These are phyloP conservation scores for Euschistus heros DNA, from an alignment of 1,140 invertebrate species.

Conservation along the genomic window DNA sequence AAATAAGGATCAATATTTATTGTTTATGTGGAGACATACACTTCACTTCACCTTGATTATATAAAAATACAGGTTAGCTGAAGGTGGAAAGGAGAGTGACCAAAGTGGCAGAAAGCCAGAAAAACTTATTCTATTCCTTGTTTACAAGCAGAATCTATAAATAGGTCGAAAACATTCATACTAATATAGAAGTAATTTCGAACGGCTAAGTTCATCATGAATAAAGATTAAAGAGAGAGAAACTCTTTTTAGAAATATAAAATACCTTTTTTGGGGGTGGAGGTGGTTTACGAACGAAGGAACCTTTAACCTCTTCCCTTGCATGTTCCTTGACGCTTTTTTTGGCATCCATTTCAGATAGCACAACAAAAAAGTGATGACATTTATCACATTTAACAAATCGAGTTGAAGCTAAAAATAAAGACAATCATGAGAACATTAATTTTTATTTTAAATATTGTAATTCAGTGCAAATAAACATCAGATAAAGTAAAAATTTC, in stretches of 20 bases:
- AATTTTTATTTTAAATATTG: conserved; percentile 2
- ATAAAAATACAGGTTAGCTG: too few species aligned
- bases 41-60: too few species aligned
- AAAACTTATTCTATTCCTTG: too few species aligned
- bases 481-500: background rate
- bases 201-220: too few species aligned
- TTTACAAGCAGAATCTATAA: too few species aligned
- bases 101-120: too few species aligned
- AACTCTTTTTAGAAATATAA: background rate
- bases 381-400: conserved; percentile 98
- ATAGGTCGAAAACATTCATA: too few species aligned
- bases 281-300: conserved; percentile 65
- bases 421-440: conserved; percentile 13
- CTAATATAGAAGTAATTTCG: too few species aligned
- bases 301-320: conserved; percentile 48
- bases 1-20: too few species aligned
- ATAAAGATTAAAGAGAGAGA: too few species aligned
- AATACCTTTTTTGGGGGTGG: conserved; percentile 78
- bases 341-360: conserved; percentile 83
- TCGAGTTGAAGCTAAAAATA: conserved; percentile 59
- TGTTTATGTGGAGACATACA: too few species aligned
- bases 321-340: conserved; percentile 64
- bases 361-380: conserved; percentile 94
- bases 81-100: too few species aligned
- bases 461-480: conserved; percentile 1